Conservation (phyloP, 2,888 invertebrate genomes). For the Tetanocera ferruginea region DNA sequence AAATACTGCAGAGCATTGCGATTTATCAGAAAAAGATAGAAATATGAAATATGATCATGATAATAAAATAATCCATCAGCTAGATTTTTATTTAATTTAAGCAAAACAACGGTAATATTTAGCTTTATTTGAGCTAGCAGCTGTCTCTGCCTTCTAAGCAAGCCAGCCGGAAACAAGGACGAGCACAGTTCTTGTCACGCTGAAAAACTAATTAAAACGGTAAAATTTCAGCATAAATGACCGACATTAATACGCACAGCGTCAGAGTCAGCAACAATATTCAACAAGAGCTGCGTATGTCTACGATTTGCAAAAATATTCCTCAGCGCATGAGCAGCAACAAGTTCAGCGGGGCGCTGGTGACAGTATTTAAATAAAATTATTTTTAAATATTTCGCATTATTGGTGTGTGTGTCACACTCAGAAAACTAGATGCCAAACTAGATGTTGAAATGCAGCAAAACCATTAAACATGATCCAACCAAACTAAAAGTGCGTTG, state of each 20-base stretch:
- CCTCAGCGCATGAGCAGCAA: neutral
- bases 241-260: too few species aligned
- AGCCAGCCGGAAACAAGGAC: too few species aligned
- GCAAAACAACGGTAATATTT: too few species aligned
- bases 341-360: neutral
- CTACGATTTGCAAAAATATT: neutral
- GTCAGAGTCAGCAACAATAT: too few species aligned
- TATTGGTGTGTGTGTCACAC: neutral
- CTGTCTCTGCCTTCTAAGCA: too few species aligned
- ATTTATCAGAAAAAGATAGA: too few species aligned
- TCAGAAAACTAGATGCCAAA: neutral
- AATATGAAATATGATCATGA: too few species aligned
- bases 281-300: neutral
- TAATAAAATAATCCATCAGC: too few species aligned
- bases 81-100: too few species aligned
- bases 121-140: too few species aligned
- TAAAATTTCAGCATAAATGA: neutral
- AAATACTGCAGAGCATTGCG: too few species aligned
- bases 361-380: neutral
- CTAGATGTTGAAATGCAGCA: neutral
- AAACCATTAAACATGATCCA: neutral
- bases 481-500: neutral
- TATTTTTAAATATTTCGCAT: neutral
- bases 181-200: neutral
- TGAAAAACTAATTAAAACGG: conserved; percentile 20